Conservation (phyloP, 2,797 vertebrate species). For the Enteromius argenteus region DNA sequence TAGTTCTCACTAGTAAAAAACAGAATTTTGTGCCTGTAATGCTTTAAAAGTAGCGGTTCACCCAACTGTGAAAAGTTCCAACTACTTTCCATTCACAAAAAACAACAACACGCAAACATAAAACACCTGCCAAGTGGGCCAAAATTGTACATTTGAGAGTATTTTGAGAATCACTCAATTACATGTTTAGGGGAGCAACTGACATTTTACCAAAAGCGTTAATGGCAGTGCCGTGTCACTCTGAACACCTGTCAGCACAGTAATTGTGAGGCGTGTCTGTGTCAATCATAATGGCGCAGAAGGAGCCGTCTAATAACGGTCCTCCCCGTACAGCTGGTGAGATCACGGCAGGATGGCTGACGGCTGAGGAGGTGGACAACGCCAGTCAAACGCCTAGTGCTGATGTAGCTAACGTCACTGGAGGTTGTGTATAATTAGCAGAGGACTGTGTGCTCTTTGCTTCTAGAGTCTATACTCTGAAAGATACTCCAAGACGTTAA, state of each 20-base stretch:
- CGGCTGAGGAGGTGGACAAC: constrained; percentile 28
- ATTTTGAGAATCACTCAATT: constrained; percentile 35
- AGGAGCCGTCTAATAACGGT: not conserved
- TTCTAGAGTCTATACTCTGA: constrained; percentile 9
- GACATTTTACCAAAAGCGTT: constrained; percentile 28
- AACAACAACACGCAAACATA: not conserved
- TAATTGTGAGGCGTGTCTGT: not conserved
- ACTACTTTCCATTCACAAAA: not conserved
- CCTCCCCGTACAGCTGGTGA: constrained; percentile 16
- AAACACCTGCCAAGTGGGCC: not conserved
- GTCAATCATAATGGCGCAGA: constrained; percentile 11
- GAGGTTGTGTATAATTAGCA: constrained; percentile 26
- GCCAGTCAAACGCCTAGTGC: constrained; percentile 9
- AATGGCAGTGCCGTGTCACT: not conserved
- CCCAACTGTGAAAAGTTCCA: not conserved
- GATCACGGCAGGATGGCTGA: not conserved
- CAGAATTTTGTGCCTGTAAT: not conserved
- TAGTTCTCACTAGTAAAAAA: not conserved
- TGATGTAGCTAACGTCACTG: not conserved
- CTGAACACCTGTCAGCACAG: constrained; percentile 18
- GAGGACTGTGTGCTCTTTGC: not conserved
- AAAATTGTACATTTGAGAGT: constrained; percentile 1
- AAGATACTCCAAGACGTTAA: not conserved
- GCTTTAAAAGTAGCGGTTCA: not conserved
- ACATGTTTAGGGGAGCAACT: constrained; percentile 13